Conservation (phyloP, 2,797 vertebrate genomes). For the Bovichtus diacanthus region DNA sequence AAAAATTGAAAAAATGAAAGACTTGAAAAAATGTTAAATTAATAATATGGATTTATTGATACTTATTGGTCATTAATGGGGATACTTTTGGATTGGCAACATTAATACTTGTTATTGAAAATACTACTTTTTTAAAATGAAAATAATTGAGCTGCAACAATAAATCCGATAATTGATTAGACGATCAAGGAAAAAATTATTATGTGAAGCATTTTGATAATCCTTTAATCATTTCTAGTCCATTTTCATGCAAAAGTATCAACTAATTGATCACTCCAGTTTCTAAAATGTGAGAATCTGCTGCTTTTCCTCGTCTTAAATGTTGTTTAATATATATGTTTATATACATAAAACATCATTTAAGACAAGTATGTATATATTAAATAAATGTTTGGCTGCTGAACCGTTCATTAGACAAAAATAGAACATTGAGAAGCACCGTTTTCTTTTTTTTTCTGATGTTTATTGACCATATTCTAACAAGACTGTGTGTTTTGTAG, state of each 20-base stretch:
- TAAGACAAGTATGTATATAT: too few species aligned
- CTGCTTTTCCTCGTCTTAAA: not conserved
- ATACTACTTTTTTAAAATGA: not conserved
- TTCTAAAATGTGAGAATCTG: not conserved
- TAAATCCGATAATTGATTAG: not conserved
- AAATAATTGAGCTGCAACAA: not conserved
- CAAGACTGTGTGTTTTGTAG: slow-evolving; percentile 72
- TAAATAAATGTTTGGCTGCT: too few species aligned
- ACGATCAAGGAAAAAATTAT: not conserved
- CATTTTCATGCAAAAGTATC: not conserved
- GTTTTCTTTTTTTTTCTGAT: too few species aligned
- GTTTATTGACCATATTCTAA: not conserved
- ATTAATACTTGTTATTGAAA: not conserved
- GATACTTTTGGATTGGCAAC: not conserved
- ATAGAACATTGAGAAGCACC: too few species aligned
- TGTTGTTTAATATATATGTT: not conserved
- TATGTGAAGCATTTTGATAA: not conserved
- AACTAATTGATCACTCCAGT: not conserved
- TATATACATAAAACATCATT: too few species aligned
- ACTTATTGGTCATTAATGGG: not conserved
- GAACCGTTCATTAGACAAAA: too few species aligned
- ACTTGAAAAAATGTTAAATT: too few species aligned
- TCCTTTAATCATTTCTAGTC: not conserved
- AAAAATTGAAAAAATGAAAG: too few species aligned
- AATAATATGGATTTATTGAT: too few species aligned